Conservation (phyloP, 1,140 invertebrate species). For the Galendromus occidentalis region DNA sequence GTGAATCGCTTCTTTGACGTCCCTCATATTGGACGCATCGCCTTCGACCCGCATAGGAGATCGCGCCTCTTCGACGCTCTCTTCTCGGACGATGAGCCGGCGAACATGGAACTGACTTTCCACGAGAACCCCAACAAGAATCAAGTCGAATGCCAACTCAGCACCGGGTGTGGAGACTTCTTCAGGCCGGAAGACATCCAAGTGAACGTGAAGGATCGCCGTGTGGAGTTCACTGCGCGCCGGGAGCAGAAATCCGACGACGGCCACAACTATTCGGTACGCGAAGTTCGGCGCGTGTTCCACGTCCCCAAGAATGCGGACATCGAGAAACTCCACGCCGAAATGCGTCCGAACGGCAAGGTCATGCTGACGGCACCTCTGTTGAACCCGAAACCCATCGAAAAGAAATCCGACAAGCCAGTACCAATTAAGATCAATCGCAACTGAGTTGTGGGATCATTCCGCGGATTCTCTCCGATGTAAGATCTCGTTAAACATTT, state of each 20-base stretch:
- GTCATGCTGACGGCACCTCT: background rate
- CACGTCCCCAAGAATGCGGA: background rate
- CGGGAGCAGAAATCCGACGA: background rate
- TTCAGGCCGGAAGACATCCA: background rate
- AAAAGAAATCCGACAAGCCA: background rate
- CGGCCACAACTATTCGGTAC: background rate
- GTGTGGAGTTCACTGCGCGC: background rate
- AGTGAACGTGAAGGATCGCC: background rate
- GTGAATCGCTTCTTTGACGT: background rate
- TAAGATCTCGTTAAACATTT: no score
- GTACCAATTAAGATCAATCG: conserved; percentile 2
- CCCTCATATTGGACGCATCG: background rate
- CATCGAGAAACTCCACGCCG: background rate
- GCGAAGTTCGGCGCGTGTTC: background rate
- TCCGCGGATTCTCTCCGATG: no score
- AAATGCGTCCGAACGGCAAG: background rate
- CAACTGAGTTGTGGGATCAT: no score
- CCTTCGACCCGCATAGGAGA: background rate
- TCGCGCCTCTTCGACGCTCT: background rate
- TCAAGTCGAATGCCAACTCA: background rate
- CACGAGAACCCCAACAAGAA: background rate
- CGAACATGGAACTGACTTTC: background rate
- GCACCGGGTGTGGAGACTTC: background rate
- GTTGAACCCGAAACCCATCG: background rate
- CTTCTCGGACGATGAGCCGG: background rate